phyloP scores from a whole-genome alignment of 2,113 vertebrate genomes.

The Campylomormyrus tamandua region DNA sequence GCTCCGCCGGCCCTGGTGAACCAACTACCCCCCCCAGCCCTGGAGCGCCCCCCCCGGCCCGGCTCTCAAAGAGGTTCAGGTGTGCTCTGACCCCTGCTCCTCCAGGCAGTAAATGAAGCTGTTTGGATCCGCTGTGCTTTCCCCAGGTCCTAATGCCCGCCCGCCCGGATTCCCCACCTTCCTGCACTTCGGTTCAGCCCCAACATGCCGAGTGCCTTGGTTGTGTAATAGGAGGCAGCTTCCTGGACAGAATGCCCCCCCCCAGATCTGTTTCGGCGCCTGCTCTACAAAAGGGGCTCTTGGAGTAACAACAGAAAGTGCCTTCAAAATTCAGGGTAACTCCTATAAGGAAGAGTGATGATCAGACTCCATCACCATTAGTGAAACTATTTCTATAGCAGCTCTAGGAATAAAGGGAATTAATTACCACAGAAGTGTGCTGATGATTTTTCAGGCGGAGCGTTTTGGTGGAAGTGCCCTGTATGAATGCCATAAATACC shows the following conservation, averaged over 20 bases:
- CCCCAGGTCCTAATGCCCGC: constrained; percentile 34
- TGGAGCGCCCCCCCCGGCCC: constrained; percentile 30
- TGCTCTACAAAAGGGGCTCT: neutral
- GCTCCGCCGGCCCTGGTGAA: constrained; percentile 45
- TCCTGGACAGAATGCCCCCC: neutral
- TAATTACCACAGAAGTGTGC: neutral
- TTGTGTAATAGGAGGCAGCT: neutral
- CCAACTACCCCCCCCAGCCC: too few species aligned
- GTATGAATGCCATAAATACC: neutral
- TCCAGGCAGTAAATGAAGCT: constrained; percentile 57
- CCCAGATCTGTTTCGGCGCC: neutral
- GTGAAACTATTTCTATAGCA: neutral
- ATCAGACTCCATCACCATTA: neutral
- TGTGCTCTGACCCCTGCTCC: constrained; percentile 53
- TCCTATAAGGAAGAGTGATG: neutral
- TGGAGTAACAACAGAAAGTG: neutral
- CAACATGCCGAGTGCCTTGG: neutral
- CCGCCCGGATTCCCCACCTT: neutral
- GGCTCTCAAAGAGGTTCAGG: constrained; percentile 48
- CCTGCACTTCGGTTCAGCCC: neutral
- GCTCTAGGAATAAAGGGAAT: neutral
- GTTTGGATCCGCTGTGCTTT: constrained; percentile 40
- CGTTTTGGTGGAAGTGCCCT: neutral
- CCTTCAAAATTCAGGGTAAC: neutral
- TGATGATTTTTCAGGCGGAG: neutral